These are phyloP conservation scores for Stichopus horrens DNA, from an alignment of 53 echinoderm and acorn worm genomes.

Conservation along the genomic window DNA sequence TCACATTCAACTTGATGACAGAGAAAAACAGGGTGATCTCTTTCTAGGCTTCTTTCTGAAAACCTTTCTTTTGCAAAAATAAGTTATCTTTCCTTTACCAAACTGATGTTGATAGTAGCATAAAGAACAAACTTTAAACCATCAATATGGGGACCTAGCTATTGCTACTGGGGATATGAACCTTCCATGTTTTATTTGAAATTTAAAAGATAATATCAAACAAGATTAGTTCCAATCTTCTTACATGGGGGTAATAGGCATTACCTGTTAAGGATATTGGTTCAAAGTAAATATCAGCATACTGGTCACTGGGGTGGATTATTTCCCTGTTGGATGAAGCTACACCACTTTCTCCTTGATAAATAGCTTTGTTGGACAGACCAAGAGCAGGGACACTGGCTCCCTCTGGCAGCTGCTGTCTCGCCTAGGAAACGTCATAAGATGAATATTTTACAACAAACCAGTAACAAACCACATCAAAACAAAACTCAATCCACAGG, in stretches of 20 bases:
- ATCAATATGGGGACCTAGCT: no score
- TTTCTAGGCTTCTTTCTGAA: no score
- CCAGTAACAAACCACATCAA: no score
- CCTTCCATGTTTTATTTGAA: neutral
- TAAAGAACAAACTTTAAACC: no score
- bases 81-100: no score
- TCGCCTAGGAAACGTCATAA: neutral
- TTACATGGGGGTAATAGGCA: neutral
- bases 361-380: constrained; percentile 92
- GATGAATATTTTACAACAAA: no score
- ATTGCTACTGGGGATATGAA: no score
- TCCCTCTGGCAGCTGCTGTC: constrained; percentile 63
- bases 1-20: no score
- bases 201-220: neutral
- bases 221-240: neutral
- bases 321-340: constrained; percentile 77
- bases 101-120: no score
- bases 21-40: no score
- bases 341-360: constrained; percentile 65
- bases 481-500: no score
- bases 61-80: no score
- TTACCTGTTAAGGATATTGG: constrained; percentile 67
- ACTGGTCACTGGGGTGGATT: constrained; percentile 85
- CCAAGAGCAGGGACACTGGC: constrained; percentile 99
- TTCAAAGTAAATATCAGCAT: constrained; percentile 89